These are phyloP conservation scores for Carpatolechia fugitivella DNA, from an alignment of 2,888 invertebrate genomes.

Conservation along the genomic window DNA sequence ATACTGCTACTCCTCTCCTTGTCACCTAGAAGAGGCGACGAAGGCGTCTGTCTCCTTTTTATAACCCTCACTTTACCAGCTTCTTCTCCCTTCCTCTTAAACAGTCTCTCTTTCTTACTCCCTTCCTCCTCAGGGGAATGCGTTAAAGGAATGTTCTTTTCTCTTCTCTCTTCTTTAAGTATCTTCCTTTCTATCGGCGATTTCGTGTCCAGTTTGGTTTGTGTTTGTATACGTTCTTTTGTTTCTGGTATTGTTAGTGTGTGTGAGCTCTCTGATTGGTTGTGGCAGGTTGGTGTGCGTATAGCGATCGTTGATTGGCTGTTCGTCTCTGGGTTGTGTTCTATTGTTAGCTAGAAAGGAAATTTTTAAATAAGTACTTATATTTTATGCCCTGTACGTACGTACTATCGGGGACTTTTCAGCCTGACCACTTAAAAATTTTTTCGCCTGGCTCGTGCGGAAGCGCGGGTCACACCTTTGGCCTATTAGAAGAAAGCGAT, in stretches of 20 bases:
- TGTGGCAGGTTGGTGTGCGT: slow-evolving; percentile 6
- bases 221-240: slow-evolving; percentile 28
- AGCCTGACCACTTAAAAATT: too few species aligned
- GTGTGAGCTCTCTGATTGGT: not conserved
- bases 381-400: too few species aligned
- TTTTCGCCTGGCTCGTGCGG: too few species aligned
- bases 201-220: slow-evolving; percentile 44
- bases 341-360: slow-evolving; percentile 86
- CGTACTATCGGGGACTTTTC: too few species aligned
- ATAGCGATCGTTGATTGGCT: slow-evolving; percentile 35
- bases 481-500: too few species aligned
- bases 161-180: slow-evolving; percentile 32
- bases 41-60: slow-evolving; percentile 56
- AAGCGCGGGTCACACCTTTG: too few species aligned
- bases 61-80: slow-evolving; percentile 51
- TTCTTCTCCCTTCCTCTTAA: slow-evolving; percentile 65
- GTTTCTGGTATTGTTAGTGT: slow-evolving; percentile 30
- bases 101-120: slow-evolving; percentile 59
- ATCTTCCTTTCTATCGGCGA: slow-evolving; percentile 80
- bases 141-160: slow-evolving; percentile 29
- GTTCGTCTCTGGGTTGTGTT: slow-evolving; percentile 89
- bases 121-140: slow-evolving; percentile 58
- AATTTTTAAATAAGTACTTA: too few species aligned
- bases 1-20: slow-evolving; percentile 92
- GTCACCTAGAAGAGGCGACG: slow-evolving; percentile 76